phyloP scores from a whole-genome alignment of 2,113 vertebrate genomes.

The Sus scrofa region T2T-Sscrofa CM000818.6:12111501-12112000 shows the following conservation, averaged over 20 bases:
- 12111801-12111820: background rate
- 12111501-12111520: too few relatives aligned
- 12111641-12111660: too few relatives aligned
- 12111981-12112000: background rate
- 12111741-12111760: background rate
- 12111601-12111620: too few relatives aligned
- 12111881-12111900: background rate
- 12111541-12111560: too few relatives aligned
- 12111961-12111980: background rate
- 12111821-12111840: background rate
- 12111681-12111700: too few relatives aligned
- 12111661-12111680: too few relatives aligned
- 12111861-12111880: background rate
- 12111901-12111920: background rate
- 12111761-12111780: background rate
- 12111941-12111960: background rate
- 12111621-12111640: too few relatives aligned
- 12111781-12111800: background rate
- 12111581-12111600: too few relatives aligned
- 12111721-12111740: background rate
- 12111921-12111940: background rate
- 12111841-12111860: background rate
- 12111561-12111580: too few relatives aligned
- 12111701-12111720: too few relatives aligned
- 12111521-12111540: too few relatives aligned